Percentiles rank a stretch among this genome's conserved stretches.
These are phyloP conservation scores for Aelia acuminata DNA, from an alignment of 2,888 invertebrate genomes.

Conservation along the genomic window DNA sequence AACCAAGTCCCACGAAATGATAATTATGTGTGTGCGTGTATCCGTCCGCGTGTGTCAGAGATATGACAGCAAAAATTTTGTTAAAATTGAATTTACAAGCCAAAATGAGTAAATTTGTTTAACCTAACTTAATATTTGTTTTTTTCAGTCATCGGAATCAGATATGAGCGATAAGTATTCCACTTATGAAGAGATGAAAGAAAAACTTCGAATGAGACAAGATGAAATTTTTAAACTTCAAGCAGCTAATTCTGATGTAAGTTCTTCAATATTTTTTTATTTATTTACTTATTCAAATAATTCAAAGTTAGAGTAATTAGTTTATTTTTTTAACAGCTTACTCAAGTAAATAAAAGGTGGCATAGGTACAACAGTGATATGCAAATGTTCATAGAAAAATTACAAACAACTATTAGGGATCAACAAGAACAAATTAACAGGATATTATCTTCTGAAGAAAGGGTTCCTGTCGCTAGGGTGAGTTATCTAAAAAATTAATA, in stretches of 20 bases:
- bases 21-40: too few species aligned
- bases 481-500: not conserved
- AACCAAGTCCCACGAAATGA: too few species aligned
- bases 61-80: too few species aligned
- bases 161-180: constrained; percentile 62
- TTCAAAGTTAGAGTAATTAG: not conserved
- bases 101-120: not conserved
- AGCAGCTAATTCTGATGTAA: constrained; percentile 67
- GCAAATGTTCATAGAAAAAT: constrained; percentile 68
- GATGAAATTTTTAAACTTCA: constrained; percentile 67
- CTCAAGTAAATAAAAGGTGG: constrained; percentile 68
- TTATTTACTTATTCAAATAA: not conserved
- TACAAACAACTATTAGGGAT: constrained; percentile 68
- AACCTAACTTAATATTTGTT: not conserved
- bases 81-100: too few species aligned
- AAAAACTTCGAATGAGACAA: constrained; percentile 65
- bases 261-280: constrained; percentile 61
- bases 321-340: constrained; percentile 65
- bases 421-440: constrained; percentile 68
- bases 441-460: constrained; percentile 63
- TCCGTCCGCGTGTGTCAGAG: too few species aligned
- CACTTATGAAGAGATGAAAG: constrained; percentile 66
- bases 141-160: constrained; percentile 62
- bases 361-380: constrained; percentile 68
- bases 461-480: constrained; percentile 38